These are phyloP conservation scores for Cataglyphis altisquamis DNA, from an alignment of 2,888 invertebrate genomes.

Conservation along the genomic window DNA sequence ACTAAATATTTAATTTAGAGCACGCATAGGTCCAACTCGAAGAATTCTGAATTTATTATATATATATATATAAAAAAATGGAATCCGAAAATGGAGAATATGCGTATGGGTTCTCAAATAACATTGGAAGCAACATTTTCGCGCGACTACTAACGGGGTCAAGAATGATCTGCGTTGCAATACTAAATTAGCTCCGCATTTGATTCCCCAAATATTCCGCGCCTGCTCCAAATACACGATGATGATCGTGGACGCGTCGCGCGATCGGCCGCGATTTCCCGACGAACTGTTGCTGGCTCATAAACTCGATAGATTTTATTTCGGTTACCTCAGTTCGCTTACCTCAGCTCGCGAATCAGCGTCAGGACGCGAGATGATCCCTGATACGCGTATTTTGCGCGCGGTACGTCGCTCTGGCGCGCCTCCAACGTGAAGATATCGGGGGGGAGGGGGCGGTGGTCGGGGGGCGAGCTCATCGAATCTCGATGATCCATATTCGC, in stretches of 20 bases:
- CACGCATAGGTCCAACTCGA: not conserved
- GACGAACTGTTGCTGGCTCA: constrained; percentile 50
- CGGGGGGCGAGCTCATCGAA: constrained; percentile 78
- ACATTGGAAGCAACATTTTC: not conserved
- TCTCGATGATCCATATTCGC: constrained; percentile 81
- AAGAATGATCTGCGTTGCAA: constrained; percentile 33
- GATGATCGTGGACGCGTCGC: constrained; percentile 23
- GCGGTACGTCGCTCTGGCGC: constrained; percentile 78
- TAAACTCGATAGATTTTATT: constrained; percentile 75
- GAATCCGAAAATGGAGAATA: not conserved
- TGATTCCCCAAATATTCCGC: constrained; percentile 19
- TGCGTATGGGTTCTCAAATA: not conserved
- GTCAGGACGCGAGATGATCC: constrained; percentile 78
- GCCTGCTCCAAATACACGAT: not conserved
- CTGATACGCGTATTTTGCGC: constrained; percentile 78
- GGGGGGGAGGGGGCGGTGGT: constrained; percentile 55
- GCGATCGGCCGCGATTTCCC: constrained; percentile 42
- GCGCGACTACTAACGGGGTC: constrained; percentile 11
- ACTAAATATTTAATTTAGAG: not conserved
- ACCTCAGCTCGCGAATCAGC: constrained; percentile 79
- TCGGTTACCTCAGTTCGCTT: constrained; percentile 80
- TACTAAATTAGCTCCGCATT: constrained; percentile 17
- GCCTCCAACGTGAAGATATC: constrained; percentile 77
- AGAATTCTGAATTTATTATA: not conserved
- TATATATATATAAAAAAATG: not conserved